phyloP scores from a whole-genome alignment of 1,140 invertebrate genomes.

The Scaptomyza pallida region DNA sequence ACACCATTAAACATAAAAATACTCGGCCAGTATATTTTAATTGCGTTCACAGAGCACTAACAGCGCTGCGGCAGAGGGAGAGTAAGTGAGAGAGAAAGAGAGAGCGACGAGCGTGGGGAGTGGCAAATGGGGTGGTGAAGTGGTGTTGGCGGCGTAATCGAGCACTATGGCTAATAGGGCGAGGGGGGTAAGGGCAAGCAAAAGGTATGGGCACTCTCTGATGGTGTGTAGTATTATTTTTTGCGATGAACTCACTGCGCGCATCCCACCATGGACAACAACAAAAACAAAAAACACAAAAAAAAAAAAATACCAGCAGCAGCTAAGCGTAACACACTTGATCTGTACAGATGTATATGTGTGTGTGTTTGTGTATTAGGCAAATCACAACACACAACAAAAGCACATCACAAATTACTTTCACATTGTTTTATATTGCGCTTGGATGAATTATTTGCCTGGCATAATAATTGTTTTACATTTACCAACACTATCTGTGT shows the following conservation, averaged over 20 bases:
- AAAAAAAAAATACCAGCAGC: constrained; percentile 43
- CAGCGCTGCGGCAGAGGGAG: constrained; percentile 18
- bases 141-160: constrained; percentile 28
- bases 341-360: constrained; percentile 6
- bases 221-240: constrained; percentile 73
- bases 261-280: constrained; percentile 66
- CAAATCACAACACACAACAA: constrained; percentile 35
- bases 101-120: constrained; percentile 31
- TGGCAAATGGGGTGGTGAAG: constrained; percentile 41
- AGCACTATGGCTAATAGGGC: constrained; percentile 6
- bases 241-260: constrained; percentile 79
- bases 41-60: constrained; percentile 51
- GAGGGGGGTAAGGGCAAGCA: background rate
- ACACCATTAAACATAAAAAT: no score
- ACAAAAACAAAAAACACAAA: constrained; percentile 57
- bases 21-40: constrained; percentile 43
- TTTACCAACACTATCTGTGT: constrained; percentile 45
- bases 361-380: constrained; percentile 19
- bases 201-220: constrained; percentile 22
- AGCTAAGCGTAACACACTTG: constrained; percentile 47
- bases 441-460: constrained; percentile 12
- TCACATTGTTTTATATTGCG: constrained; percentile 62
- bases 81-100: background rate
- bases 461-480: constrained; percentile 28
- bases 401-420: constrained; percentile 68